Evolutionary conservation across 2,888 invertebrate genomes (phyloP).

Genomic region (Chymomyza procnemis): DNA sequence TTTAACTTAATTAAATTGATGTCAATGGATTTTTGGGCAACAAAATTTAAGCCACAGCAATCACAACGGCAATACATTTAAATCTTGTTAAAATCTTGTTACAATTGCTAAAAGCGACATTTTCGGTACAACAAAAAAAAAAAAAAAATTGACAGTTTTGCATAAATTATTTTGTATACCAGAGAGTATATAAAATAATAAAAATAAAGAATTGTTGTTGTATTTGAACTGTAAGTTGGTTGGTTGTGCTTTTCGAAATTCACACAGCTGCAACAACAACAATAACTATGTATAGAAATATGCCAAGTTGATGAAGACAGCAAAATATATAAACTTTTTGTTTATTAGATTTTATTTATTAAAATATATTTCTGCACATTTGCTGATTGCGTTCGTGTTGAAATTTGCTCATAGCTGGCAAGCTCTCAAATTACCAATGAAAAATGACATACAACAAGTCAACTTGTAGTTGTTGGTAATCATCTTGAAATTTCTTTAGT

Average conservation of each 20-base stretch:
- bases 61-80: not conserved
- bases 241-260: not conserved
- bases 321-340: not conserved
- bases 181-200: not conserved
- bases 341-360: no score
- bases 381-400: no score
- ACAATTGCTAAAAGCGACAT: not conserved
- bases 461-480: no score
- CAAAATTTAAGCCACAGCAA: not conserved
- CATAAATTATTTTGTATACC: not conserved
- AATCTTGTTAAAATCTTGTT: not conserved
- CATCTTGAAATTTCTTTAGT: no score
- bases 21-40: not conserved
- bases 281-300: not conserved
- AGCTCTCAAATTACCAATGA: no score
- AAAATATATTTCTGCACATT: no score
- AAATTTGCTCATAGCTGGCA: no score
- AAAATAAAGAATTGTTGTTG: not conserved
- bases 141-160: not conserved
- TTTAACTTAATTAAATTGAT: conserved; percentile 34
- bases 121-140: no score
- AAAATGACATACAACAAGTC: no score
- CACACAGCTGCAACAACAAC: not conserved
- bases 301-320: no score
- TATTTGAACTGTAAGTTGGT: not conserved